Evolutionary conservation across 2,113 vertebrate genomes (phyloP).

Genomic region (Silurus asotus): DNA sequence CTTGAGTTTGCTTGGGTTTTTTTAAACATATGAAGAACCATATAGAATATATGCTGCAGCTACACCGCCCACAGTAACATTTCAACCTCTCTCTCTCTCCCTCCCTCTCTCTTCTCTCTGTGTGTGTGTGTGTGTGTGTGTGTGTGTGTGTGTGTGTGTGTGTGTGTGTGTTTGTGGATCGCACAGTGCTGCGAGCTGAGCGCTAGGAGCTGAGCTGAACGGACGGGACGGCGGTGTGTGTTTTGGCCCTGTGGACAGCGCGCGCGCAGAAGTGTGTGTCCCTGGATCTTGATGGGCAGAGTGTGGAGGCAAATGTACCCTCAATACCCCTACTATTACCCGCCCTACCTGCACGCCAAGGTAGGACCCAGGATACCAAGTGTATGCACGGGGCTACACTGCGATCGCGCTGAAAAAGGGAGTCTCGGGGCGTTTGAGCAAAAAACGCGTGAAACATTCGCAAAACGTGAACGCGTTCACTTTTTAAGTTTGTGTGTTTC

Average conservation of each 20-base stretch:
- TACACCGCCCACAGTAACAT: slow-evolving; percentile 33
- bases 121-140: slow-evolving; percentile 18
- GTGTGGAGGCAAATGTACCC: slow-evolving; percentile 88
- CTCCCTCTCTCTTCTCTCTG: slow-evolving; percentile 40
- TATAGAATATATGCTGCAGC: background rate
- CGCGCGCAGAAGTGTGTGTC: slow-evolving; percentile 4
- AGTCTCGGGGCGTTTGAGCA: background rate
- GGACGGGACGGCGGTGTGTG: slow-evolving; percentile 29
- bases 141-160: slow-evolving; percentile 22
- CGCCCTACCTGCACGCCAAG: slow-evolving; percentile 81
- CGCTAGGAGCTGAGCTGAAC: slow-evolving; percentile 1
- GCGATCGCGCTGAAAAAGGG: background rate
- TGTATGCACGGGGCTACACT: background rate
- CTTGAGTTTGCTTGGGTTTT: background rate
- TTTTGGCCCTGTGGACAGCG: slow-evolving; percentile 9
- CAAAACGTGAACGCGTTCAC: background rate
- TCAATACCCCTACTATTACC: slow-evolving; percentile 87
- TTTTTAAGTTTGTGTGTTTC: background rate
- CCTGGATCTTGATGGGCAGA: slow-evolving; percentile 83
- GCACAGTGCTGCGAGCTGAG: slow-evolving; percentile 12
- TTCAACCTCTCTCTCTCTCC: slow-evolving; percentile 46
- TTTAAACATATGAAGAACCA: background rate
- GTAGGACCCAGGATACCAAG: slow-evolving; percentile 39
- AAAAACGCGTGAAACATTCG: background rate
- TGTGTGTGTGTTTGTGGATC: slow-evolving; percentile 4